Evolutionary conservation across 1,140 invertebrate species (phyloP).

Genomic region (Onthophagus taurus): DNA sequence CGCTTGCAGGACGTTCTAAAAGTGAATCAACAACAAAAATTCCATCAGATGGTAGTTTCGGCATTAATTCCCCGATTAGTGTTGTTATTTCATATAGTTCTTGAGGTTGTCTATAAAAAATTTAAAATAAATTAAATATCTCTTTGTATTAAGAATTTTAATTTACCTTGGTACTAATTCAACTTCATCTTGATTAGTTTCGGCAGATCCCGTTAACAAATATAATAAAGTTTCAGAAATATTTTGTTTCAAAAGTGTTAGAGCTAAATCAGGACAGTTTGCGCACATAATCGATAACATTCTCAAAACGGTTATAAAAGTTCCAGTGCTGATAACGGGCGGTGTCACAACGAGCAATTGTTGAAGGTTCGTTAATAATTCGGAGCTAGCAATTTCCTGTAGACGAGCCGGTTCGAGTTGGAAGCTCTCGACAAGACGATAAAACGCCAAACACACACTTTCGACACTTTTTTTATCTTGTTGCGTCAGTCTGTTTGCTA

Average conservation of each 20-base stretch:
- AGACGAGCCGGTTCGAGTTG: constrained; percentile 83
- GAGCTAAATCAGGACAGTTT: constrained; percentile 85
- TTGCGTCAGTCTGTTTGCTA: constrained; percentile 80
- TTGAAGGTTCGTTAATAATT: constrained; percentile 85
- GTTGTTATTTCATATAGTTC: constrained; percentile 95
- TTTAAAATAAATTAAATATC: neutral
- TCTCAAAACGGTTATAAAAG: constrained; percentile 91
- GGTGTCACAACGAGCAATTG: constrained; percentile 87
- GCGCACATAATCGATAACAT: constrained; percentile 94
- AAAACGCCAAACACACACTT: constrained; percentile 92
- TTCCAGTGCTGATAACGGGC: constrained; percentile 82
- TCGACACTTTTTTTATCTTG: constrained; percentile 98
- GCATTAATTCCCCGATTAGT: constrained; percentile 93
- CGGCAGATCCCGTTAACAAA: constrained; percentile 75
- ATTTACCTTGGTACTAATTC: constrained; percentile 61
- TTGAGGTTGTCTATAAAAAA: constrained; percentile 65
- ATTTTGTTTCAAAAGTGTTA: constrained; percentile 84
- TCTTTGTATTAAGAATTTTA: neutral
- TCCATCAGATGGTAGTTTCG: constrained; percentile 79
- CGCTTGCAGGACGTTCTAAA: constrained; percentile 60
- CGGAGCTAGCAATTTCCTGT: constrained; percentile 90
- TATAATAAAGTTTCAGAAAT: constrained; percentile 91
- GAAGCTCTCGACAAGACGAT: constrained; percentile 91
- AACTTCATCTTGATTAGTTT: constrained; percentile 51
- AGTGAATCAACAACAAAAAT: constrained; percentile 88